Conservation (phyloP, 1,140 invertebrate species). For the Acarapis woodi region DNA sequence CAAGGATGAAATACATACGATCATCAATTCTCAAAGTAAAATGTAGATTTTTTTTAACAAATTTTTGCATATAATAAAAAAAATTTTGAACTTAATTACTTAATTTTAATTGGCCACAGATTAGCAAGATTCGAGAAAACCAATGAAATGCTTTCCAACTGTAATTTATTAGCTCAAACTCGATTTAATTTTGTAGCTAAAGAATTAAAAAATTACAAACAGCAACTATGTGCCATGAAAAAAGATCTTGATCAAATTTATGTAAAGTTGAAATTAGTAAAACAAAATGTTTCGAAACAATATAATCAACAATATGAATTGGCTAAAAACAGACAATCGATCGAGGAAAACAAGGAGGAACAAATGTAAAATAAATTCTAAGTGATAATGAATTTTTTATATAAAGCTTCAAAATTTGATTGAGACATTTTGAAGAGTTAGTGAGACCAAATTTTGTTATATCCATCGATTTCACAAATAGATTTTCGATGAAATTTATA, state of each 20-base stretch:
- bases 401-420: too few relatives aligned
- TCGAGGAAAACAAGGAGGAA: too few relatives aligned
- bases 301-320: too few relatives aligned
- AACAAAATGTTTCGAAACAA: slow-evolving; percentile 45
- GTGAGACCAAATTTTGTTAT: too few relatives aligned
- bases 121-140: slow-evolving; percentile 81
- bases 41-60: slow-evolving; percentile 2
- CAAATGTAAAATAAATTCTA: too few relatives aligned
- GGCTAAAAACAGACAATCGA: too few relatives aligned
- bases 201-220: slow-evolving; percentile 66
- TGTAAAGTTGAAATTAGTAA: slow-evolving; percentile 31
- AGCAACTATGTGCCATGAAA: slow-evolving; percentile 32
- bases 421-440: too few relatives aligned
- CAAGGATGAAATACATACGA: background rate
- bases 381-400: too few relatives aligned
- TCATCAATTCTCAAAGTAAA: background rate
- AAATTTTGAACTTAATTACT: too few relatives aligned
- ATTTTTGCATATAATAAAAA: slow-evolving; percentile 6
- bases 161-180: slow-evolving; percentile 51
- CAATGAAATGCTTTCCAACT: slow-evolving; percentile 86
- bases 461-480: too few relatives aligned
- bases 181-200: slow-evolving; percentile 43
- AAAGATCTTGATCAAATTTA: slow-evolving; percentile 30
- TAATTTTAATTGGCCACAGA: slow-evolving; percentile 27
- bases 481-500: too few relatives aligned